Evolutionary conservation across 64 coral and sea anemone genomes (phyloP), one percentile per base, ranked within the genome.

Genomic region (Anthopleura sola): DNA sequence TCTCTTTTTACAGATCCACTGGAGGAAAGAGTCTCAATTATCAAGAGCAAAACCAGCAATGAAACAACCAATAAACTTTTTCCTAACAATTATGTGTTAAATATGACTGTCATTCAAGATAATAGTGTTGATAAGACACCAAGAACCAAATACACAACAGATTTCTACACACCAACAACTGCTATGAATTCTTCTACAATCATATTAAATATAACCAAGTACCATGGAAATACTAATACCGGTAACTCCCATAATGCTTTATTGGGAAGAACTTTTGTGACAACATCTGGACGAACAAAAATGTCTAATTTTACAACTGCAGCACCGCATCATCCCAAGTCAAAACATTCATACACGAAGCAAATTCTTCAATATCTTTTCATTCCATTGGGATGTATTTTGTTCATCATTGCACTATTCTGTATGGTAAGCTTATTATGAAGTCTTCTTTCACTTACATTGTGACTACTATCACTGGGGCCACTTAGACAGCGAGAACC

Each of bases 351-450:
- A 15, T 66, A 55, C 79, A 83, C 37, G 13, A 4, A 19, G 21
- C 54, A 83, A 49, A 83, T 89, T 37, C 58, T 89, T 83, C 36
- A 75, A 32, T 89, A 89, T 50, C 55, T 74, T 38, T 34, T 89
- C 3, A 89, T 89, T 82, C 87, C 87, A 37, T 32, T 71, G 53
- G 87, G 87, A 37, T 89, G 87, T 83, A 16, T 89, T 31, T 48
- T 83, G 79, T 46, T 48, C 6, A 75, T 89, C 71, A 24, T 83
- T 29, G 29, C 82, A 34, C 15, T 68, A 14, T 53, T 71, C n/a
- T 89, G 80, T 50, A 2, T 89, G 80, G 87, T 89, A 38, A 89
- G 87, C 69, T 51, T 0, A 12, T 31, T 23, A 47, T 69, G 15
- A 81, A 16, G 47, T 37, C 3, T 82, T 79, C 3, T 47, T 5